phyloP scores from a whole-genome alignment of 2,888 invertebrate genomes.

The Vannuccia rotundouncinata region DNA sequence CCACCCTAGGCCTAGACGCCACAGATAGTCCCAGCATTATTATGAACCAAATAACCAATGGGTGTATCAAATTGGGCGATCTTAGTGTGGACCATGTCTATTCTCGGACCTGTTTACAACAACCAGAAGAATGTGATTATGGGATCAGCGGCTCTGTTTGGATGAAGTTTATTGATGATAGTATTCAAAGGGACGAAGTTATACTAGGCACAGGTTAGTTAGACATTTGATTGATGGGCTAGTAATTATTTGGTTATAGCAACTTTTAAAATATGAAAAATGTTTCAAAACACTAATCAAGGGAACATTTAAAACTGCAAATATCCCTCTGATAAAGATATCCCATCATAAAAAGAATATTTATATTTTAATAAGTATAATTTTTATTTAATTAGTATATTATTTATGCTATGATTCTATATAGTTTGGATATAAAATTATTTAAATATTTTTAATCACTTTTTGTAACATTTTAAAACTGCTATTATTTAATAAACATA shows the following conservation, averaged over 20 bases:
- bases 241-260: too few species aligned
- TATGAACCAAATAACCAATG: neutral
- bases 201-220: conserved; percentile 1
- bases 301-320: too few species aligned
- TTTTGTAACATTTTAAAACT: neutral
- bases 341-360: neutral
- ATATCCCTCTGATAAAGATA: too few species aligned
- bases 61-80: neutral
- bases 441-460: neutral
- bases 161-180: conserved; percentile 20
- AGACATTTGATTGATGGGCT: too few species aligned
- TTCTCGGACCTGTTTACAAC: neutral
- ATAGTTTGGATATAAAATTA: neutral
- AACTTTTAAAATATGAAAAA: too few species aligned
- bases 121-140: conserved; percentile 24
- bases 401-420: neutral
- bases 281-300: too few species aligned
- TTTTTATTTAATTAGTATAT: neutral
- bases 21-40: neutral
- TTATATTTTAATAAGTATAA: neutral
- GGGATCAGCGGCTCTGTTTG: conserved; percentile 22
- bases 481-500: too few species aligned
- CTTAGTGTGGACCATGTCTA: neutral
- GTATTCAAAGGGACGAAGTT: neutral
- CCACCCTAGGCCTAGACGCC: conserved; percentile 15